Evolutionary conservation across 2,888 invertebrate species (phyloP).

Genomic region (Cryptus viduatorius): DNA sequence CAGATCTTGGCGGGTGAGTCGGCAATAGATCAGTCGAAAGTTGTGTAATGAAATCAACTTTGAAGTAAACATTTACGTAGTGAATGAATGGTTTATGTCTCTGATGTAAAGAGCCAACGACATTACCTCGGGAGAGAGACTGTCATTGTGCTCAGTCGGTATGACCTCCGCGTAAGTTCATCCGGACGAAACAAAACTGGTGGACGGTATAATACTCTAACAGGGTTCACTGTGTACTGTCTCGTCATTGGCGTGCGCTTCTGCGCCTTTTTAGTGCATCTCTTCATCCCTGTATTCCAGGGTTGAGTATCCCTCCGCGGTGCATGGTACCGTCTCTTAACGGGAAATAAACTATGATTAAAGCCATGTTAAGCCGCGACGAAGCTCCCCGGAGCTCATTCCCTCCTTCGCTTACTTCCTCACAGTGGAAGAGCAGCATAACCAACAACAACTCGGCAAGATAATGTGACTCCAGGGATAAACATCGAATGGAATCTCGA

Average conservation of each 20-base stretch:
- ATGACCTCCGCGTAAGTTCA: too few relatives aligned
- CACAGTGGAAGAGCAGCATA: constrained; percentile 7
- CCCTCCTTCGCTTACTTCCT: constrained; percentile 31
- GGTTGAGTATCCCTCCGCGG: constrained; percentile 22
- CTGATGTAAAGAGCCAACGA: too few relatives aligned
- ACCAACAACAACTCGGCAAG: constrained; percentile 39
- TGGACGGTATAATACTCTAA: too few relatives aligned
- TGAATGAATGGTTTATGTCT: too few relatives aligned
- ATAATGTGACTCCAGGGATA: constrained; percentile 62
- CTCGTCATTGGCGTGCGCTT: constrained; percentile 38
- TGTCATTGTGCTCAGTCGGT: too few relatives aligned
- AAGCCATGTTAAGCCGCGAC: constrained; percentile 70
- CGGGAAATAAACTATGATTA: constrained; percentile 74
- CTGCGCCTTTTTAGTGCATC: constrained; percentile 11
- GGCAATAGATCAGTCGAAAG: too few relatives aligned
- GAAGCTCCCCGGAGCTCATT: constrained; percentile 47
- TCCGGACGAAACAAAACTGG: too few relatives aligned
- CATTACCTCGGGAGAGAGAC: too few relatives aligned
- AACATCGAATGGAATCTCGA: constrained; percentile 41
- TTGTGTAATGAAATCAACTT: too few relatives aligned
- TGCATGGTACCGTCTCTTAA: constrained; percentile 54
- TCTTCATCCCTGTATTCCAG: constrained; percentile 41
- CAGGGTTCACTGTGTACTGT: background rate
- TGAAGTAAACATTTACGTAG: too few relatives aligned
- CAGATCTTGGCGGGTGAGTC: too few relatives aligned